These are phyloP conservation scores for Trichechus manatus DNA, from an alignment of 2,113 vertebrate species.

Conservation along the genomic window DNA sequence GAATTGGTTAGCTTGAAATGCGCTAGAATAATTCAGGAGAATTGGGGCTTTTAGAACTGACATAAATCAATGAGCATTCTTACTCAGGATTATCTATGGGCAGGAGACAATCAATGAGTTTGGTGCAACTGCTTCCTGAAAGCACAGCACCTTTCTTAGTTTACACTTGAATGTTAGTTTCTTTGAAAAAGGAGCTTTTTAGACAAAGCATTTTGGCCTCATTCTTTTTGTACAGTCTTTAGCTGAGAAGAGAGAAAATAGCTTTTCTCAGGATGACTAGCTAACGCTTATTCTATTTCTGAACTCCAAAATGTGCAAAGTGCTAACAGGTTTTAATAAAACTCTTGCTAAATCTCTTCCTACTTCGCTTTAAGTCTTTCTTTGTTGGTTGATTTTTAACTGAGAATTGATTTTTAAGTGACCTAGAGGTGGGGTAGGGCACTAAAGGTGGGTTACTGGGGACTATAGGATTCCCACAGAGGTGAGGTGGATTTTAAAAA, in stretches of 20 bases:
- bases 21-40: slow-evolving; percentile 86
- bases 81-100: slow-evolving; percentile 86
- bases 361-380: slow-evolving; percentile 65
- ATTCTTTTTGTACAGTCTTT: neutral
- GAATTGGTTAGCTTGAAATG: slow-evolving; percentile 82
- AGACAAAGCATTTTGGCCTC: slow-evolving; percentile 31
- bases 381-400: slow-evolving; percentile 71
- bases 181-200: slow-evolving; percentile 69
- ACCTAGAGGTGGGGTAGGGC: slow-evolving; percentile 47
- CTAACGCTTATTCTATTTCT: slow-evolving; percentile 65
- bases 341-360: slow-evolving; percentile 58
- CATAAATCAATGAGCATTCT: slow-evolving; percentile 86
- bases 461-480: slow-evolving; percentile 41
- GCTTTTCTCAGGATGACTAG: slow-evolving; percentile 34
- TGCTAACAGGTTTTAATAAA: slow-evolving; percentile 62
- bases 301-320: slow-evolving; percentile 35
- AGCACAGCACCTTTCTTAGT: slow-evolving; percentile 79
- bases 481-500: slow-evolving; percentile 48
- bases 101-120: slow-evolving; percentile 86
- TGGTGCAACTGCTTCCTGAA: slow-evolving; percentile 81
- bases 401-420: slow-evolving; percentile 78
- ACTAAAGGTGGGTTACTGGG: slow-evolving; percentile 11
- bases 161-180: slow-evolving; percentile 73
- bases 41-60: slow-evolving; percentile 84
- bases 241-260: slow-evolving; percentile 66